Evolutionary conservation across 1,140 invertebrate species (phyloP), one percentile per base, ranked within the genome.

Genomic region (Eumaeus atala): DNA sequence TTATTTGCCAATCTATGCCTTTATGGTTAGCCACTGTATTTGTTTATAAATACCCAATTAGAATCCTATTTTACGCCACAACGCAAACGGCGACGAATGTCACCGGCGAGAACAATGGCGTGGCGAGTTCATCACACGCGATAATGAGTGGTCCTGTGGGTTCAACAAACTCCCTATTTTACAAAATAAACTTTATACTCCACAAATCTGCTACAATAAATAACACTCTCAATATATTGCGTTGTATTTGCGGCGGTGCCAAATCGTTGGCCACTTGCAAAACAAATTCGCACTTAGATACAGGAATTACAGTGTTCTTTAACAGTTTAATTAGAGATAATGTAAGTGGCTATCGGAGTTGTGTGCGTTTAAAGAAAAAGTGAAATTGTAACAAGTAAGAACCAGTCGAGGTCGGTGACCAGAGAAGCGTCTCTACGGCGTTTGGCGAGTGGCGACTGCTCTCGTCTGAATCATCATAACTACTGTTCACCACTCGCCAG

Each of bases 351-450:
- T 62, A 65, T 51, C 63, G 58, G 56, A 28, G 21, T 59, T 64
- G 55, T 44, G 54, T 64, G 48, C 55, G 56, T 59, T 66, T 58
- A 42, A 73, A 66, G 74, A 80, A 84, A 83, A 86, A 84, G 80
- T 86, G 76, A 83, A 86, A 86, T 65, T 77, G 76, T 77, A 84
- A 77, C 83, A 81, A 77, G 80, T 77, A 67, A 68, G 74, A 83
- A 81, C 83, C 77, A 78, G 83, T 71, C 64, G 74, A 64, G 83
- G 77, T 84, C 78, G 71, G 71, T 79, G 79, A 84, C 79, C 80
- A 83, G 68, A 58, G 66, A 70, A 62, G 67, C 71, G 64, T 66
- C 70, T 74, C 58, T 64, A 61, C 65, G 52, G 49, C 68, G 71
- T 77, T 70, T 71, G 74, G 71, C 74, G 70, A 71, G 71, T 72